Conservation (phyloP, 2,113 vertebrate species). For the Hemiprocne comata region DNA sequence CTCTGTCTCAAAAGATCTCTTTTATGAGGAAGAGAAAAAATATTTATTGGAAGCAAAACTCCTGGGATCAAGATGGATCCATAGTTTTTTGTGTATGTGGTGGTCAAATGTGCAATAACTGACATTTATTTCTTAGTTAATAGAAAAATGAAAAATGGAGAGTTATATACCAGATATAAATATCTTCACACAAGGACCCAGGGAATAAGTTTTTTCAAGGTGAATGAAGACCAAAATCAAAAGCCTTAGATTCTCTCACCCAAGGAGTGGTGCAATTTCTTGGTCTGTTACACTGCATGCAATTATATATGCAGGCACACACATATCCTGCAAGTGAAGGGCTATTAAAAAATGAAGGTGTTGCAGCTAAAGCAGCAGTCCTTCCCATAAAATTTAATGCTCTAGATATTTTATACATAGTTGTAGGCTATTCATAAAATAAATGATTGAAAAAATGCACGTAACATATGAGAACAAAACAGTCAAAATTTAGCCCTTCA, state of each 20-base stretch:
- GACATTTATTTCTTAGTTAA: not conserved
- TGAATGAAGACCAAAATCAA: not conserved
- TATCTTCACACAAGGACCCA: not conserved
- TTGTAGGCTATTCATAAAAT: not conserved
- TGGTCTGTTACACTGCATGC: not conserved
- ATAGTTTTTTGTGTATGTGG: not conserved
- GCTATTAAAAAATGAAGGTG: not conserved
- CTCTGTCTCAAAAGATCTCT: not conserved
- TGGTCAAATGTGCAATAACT: not conserved
- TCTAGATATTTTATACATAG: not conserved
- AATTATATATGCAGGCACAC: not conserved
- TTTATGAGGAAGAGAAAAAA: not conserved
- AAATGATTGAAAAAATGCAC: not conserved
- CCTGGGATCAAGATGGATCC: not conserved
- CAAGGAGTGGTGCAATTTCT: not conserved
- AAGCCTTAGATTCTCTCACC: not conserved
- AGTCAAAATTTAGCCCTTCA: not conserved
- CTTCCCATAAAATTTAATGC: not conserved
- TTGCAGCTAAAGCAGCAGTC: not conserved
- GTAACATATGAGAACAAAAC: not conserved
- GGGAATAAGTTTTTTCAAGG: not conserved
- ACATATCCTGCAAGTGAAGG: not conserved
- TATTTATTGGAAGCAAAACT: not conserved
- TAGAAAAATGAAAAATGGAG: not conserved
- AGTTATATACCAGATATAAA: not conserved